Percentiles rank a stretch among this genome's conserved stretches.
Evolutionary conservation across 2,888 invertebrate genomes (phyloP).

Genomic region (Zaprionus obscuricornis): DNA sequence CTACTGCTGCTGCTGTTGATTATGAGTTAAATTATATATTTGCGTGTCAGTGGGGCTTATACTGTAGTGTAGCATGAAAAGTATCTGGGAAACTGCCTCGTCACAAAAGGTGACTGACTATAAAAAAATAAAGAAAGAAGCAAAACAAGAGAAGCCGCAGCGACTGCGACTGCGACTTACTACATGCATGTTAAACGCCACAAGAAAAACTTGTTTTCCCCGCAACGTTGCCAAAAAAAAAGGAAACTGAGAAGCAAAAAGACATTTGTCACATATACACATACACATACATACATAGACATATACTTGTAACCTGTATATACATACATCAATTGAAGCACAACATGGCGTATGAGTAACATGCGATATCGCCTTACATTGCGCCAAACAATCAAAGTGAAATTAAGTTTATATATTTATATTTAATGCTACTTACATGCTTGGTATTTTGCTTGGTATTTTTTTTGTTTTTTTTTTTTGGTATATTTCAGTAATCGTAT

Average conservation of each 20-base stretch:
- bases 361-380: slow-evolving; percentile 79
- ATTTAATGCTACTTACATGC: slow-evolving; percentile 68
- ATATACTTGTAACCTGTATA: too few relatives aligned
- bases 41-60: slow-evolving; percentile 69
- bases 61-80: slow-evolving; percentile 40
- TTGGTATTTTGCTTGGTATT: slow-evolving; percentile 11
- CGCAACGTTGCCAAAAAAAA: slow-evolving; percentile 33
- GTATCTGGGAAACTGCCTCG: slow-evolving; percentile 47
- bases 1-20: slow-evolving; percentile 54
- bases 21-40: slow-evolving; percentile 77
- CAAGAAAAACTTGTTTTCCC: slow-evolving; percentile 53
- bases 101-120: slow-evolving; percentile 59
- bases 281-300: slow-evolving; percentile 14
- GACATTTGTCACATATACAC: slow-evolving; percentile 70
- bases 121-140: slow-evolving; percentile 20
- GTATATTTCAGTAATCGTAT: too few relatives aligned
- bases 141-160: slow-evolving; percentile 44
- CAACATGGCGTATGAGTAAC: slow-evolving; percentile 75
- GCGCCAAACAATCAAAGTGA: slow-evolving; percentile 77
- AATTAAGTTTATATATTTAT: slow-evolving; percentile 77
- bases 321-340: slow-evolving; percentile 38
- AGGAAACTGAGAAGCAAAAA: slow-evolving; percentile 46
- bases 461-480: too few relatives aligned
- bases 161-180: slow-evolving; percentile 31
- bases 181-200: slow-evolving; percentile 54